These are phyloP conservation scores for Drosophila macrospina DNA, from an alignment of 2,888 invertebrate species.

Conservation along the genomic window DNA sequence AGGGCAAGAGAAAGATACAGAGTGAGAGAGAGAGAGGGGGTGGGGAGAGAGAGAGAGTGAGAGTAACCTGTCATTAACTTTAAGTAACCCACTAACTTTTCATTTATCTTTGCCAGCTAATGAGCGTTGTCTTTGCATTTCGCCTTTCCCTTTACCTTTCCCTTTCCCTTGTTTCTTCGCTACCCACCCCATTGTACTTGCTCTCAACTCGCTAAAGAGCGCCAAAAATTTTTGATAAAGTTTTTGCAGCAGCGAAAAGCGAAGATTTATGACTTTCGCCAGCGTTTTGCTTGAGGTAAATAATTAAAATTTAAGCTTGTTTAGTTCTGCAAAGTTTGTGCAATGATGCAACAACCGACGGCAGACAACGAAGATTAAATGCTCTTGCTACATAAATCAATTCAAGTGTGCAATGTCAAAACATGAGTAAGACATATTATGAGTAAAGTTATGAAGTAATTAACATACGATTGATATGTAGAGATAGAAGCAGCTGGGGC, in stretches of 20 bases:
- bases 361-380: conserved; percentile 28
- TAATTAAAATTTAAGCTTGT: conserved; percentile 44
- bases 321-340: conserved; percentile 30
- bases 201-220: conserved; percentile 5
- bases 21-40: neutral
- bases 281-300: conserved; percentile 22
- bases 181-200: neutral
- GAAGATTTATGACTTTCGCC: conserved; percentile 63
- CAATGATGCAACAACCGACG: neutral
- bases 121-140: conserved; percentile 41
- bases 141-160: conserved; percentile 2
- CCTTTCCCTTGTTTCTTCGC: conserved; percentile 2
- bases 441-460: too few species aligned
- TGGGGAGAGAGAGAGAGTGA: conserved; percentile 5
- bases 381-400: conserved; percentile 6
- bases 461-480: too few species aligned
- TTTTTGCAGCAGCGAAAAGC: conserved; percentile 58
- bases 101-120: conserved; percentile 73
- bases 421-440: too few species aligned
- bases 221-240: conserved; percentile 52
- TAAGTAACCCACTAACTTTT: conserved; percentile 39
- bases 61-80: conserved; percentile 66
- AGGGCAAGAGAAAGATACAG: neutral
- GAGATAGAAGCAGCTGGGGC: too few species aligned
- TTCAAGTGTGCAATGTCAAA: neutral